phyloP scores from a whole-genome alignment of 2,888 invertebrate genomes.

The Synanthedon vespiformis region DNA sequence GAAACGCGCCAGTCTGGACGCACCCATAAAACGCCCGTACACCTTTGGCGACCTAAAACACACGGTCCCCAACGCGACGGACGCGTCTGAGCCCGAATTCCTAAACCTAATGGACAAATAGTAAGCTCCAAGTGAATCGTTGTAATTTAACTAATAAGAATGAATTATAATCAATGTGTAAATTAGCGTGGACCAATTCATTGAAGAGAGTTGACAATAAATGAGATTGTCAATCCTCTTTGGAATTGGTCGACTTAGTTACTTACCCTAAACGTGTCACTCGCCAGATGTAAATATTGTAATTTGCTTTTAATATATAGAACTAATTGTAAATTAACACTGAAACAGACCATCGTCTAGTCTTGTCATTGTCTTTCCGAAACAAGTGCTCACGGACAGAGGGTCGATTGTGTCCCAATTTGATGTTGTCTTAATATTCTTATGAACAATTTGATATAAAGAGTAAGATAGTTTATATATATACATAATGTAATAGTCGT shows the following conservation, averaged over 20 bases:
- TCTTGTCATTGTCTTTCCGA: conserved; percentile 5
- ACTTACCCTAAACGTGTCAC: conserved; percentile 24
- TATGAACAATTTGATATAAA: conserved; percentile 4
- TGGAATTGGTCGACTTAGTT: too few relatives aligned
- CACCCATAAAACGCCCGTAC: conserved; percentile 21
- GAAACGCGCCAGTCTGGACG: conserved; percentile 42
- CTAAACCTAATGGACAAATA: conserved; percentile 53
- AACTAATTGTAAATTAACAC: conserved; percentile 50
- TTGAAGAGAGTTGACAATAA: too few relatives aligned
- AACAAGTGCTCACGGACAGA: neutral
- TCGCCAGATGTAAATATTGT: conserved; percentile 62
- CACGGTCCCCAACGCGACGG: conserved; percentile 46
- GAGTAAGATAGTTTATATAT: conserved; percentile 1
- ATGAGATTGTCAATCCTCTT: too few relatives aligned
- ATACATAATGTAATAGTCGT: conserved; percentile 1
- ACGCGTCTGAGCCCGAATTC: conserved; percentile 42
- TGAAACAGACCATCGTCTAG: conserved; percentile 65
- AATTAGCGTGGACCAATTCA: conserved; percentile 14
- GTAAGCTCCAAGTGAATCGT: conserved; percentile 17
- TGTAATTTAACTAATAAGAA: conserved; percentile 24
- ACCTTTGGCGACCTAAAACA: conserved; percentile 64
- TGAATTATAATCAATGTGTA: conserved; percentile 36
- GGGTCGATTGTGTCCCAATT: neutral
- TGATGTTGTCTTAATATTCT: conserved; percentile 3
- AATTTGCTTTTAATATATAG: conserved; percentile 61